Conservation (phyloP, 2,113 vertebrate genomes). For the Mobula birostris region DNA sequence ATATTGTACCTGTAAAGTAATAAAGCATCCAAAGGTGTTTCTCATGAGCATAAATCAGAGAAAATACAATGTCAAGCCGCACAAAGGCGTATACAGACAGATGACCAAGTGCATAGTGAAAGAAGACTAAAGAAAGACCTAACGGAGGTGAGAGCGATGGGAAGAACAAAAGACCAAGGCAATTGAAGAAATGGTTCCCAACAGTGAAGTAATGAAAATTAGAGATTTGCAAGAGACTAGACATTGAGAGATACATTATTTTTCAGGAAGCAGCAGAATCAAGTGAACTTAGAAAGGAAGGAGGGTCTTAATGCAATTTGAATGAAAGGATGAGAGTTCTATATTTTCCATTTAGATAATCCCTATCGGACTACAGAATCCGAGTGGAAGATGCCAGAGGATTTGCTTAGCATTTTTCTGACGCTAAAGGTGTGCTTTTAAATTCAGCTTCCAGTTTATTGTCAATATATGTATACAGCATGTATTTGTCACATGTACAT, state of each 20-base stretch:
- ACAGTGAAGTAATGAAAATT: not conserved
- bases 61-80: not conserved
- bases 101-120: not conserved
- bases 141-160: not conserved
- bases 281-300: not conserved
- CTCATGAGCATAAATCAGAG: not conserved
- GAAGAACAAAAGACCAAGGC: not conserved
- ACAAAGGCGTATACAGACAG: not conserved
- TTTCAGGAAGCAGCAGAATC: not conserved
- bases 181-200: not conserved
- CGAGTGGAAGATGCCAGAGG: no score
- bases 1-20: not conserved
- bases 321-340: not conserved
- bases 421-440: no score
- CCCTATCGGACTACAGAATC: not conserved
- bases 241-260: not conserved
- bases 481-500: no score
- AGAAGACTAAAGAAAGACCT: not conserved
- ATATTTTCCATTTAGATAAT: not conserved
- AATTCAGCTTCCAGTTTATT: no score
- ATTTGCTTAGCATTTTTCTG: no score
- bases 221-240: not conserved
- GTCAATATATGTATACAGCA: no score
- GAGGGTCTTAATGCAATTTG: not conserved
- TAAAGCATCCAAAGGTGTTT: not conserved